Conservation (phyloP, 2,888 invertebrate genomes). For the Mesopsocus fuscifrons region DNA sequence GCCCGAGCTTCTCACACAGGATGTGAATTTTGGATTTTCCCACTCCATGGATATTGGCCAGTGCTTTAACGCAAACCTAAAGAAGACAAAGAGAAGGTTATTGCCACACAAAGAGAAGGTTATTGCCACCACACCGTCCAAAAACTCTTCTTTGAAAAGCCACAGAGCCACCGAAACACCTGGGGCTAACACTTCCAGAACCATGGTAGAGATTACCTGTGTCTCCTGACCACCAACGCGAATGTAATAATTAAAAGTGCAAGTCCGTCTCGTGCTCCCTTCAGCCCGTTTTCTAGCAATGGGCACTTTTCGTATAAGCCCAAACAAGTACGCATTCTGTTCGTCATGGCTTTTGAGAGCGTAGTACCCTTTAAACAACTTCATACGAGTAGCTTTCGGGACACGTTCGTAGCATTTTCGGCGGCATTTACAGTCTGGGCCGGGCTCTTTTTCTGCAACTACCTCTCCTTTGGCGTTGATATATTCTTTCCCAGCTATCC, state of each 20-base stretch:
- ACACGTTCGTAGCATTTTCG: conserved; percentile 32
- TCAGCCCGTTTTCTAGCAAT: conserved; percentile 35
- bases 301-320: conserved; percentile 36
- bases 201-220: no score
- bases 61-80: conserved; percentile 30
- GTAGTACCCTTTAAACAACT: conserved; percentile 35
- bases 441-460: conserved; percentile 34
- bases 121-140: no score
- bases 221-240: conserved; percentile 34
- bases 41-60: conserved; percentile 37
- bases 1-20: conserved; percentile 36
- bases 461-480: conserved; percentile 36
- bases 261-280: conserved; percentile 32
- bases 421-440: conserved; percentile 33
- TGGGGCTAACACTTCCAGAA: no score
- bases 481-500: conserved; percentile 34
- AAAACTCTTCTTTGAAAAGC: no score
- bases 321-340: conserved; percentile 37
- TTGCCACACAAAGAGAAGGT: no score
- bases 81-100: no score
- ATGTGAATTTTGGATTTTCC: conserved; percentile 36
- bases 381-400: conserved; percentile 30
- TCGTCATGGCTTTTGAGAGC: conserved; percentile 36
- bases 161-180: no score
- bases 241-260: conserved; percentile 36